These are phyloP conservation scores for Brachypodius melanocephalos DNA, from an alignment of 2,113 vertebrate species.

Conservation along the genomic window DNA sequence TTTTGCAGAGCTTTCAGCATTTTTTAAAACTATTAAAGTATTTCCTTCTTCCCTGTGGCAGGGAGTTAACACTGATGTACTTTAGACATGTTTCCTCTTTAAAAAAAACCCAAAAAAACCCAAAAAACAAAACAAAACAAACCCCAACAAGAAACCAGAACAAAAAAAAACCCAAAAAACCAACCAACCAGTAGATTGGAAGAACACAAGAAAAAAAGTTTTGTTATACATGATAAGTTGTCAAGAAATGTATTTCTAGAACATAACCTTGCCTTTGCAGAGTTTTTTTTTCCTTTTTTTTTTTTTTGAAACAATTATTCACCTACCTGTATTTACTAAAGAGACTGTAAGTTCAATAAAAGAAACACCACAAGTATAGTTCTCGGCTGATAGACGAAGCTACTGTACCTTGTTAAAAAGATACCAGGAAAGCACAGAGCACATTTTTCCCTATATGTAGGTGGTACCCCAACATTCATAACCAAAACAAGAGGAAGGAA, in stretches of 20 bases:
- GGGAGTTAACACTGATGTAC: constrained; percentile 92
- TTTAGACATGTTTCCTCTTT: constrained; percentile 70
- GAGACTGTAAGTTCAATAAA: constrained; percentile 77
- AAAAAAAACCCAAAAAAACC: not conserved
- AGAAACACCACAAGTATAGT: constrained; percentile 79
- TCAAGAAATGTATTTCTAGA: constrained; percentile 74
- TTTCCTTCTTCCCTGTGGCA: constrained; percentile 90
- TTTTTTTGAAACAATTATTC: constrained; percentile 72
- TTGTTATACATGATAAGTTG: constrained; percentile 73
- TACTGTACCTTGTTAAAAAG: constrained; percentile 75
- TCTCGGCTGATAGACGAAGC: constrained; percentile 78
- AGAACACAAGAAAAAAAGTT: constrained; percentile 75
- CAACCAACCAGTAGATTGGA: constrained; percentile 74
- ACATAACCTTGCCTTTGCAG: constrained; percentile 73
- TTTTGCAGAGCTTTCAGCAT: constrained; percentile 95
- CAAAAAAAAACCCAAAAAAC: not conserved
- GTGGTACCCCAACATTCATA: constrained; percentile 73
- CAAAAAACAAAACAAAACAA: not conserved
- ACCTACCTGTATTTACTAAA: constrained; percentile 79
- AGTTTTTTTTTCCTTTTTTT: not conserved
- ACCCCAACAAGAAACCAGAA: not conserved
- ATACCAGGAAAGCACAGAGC: constrained; percentile 79
- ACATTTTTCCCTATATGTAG: constrained; percentile 73
- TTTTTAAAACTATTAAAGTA: constrained; percentile 78
- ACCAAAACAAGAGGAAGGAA: constrained; percentile 56